Percentiles rank a stretch among this genome's conserved stretches.
These are phyloP conservation scores for Alcis repandata DNA, from an alignment of 2,888 invertebrate genomes.

Conservation along the genomic window DNA sequence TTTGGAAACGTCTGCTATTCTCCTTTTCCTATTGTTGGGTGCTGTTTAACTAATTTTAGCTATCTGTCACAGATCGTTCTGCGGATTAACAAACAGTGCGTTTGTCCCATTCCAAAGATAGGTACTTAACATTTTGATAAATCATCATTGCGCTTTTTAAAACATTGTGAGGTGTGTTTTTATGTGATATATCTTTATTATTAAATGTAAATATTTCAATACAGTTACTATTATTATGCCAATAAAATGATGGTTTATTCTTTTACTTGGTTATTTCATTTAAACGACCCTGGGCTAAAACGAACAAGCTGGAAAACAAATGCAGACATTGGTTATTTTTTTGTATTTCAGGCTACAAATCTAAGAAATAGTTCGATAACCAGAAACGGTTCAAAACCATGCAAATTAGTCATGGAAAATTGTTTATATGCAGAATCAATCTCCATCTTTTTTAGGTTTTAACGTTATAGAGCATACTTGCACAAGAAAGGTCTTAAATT, in stretches of 20 bases:
- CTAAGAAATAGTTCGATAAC: no score
- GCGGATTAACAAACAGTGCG: conserved; percentile 33
- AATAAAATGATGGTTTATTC: conserved; percentile 84
- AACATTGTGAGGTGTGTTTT: conserved; percentile 79
- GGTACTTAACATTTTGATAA: conserved; percentile 44
- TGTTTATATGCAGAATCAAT: no score
- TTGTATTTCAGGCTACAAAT: no score
- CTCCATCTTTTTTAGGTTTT: no score
- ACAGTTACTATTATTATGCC: conserved; percentile 75
- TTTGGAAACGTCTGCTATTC: no score
- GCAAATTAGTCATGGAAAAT: no score
- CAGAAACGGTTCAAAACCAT: no score
- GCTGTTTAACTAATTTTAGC: conserved; percentile 4
- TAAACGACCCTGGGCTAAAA: background rate
- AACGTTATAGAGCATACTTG: no score
- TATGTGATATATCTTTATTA: conserved; percentile 83
- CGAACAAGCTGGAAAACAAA: no score
- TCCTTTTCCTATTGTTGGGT: conserved; percentile 4
- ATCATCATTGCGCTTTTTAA: conserved; percentile 64
- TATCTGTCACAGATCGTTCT: conserved; percentile 12
- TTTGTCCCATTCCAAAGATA: conserved; percentile 51
- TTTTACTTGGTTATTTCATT: conserved; percentile 68
- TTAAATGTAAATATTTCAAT: conserved; percentile 80
- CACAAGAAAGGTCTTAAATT: no score
- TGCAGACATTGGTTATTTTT: no score